These are phyloP conservation scores for Riparia riparia DNA, from an alignment of 2,113 vertebrate species.

Conservation along the genomic window DNA sequence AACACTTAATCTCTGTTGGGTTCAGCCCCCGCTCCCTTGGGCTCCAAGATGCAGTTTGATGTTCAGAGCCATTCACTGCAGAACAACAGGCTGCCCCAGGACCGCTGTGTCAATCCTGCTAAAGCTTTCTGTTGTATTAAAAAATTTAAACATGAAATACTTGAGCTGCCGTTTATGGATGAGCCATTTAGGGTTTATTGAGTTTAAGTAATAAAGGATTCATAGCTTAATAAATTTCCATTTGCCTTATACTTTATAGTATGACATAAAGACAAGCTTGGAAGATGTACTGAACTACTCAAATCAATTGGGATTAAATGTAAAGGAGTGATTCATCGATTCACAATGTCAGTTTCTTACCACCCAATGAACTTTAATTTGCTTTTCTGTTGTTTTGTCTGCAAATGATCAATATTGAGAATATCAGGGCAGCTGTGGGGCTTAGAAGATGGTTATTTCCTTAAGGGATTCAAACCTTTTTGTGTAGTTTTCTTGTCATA, in stretches of 20 bases:
- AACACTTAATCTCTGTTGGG: fast-evolving
- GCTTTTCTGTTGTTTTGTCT: slow-evolving; percentile 45
- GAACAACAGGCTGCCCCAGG: background rate
- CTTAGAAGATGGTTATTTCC: background rate
- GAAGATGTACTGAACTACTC: slow-evolving; percentile 28
- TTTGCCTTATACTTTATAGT: slow-evolving; percentile 6
- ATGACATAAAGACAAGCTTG: slow-evolving; percentile 11
- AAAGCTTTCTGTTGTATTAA: background rate
- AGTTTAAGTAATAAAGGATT: slow-evolving; percentile 61
- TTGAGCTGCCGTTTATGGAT: slow-evolving; percentile 17
- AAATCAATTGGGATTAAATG: slow-evolving; percentile 46
- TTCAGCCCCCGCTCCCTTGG: background rate
- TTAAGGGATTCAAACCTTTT: background rate
- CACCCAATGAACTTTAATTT: slow-evolving; percentile 59
- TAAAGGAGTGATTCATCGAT: slow-evolving; percentile 43
- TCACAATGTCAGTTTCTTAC: background rate
- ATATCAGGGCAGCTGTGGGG: background rate
- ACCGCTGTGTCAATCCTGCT: fast-evolving
- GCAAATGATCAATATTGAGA: slow-evolving; percentile 47
- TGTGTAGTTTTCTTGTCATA: background rate
- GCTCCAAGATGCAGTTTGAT: background rate
- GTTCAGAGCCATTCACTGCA: background rate
- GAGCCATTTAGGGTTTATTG: slow-evolving; percentile 41
- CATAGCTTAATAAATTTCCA: slow-evolving; percentile 63
- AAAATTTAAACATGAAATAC: background rate